A percentile compares a stretch with the other conserved stretches of the same genome.
These are phyloP conservation scores for Rhagoletis zephyria DNA, from an alignment of 1,140 invertebrate species.

Conservation along the genomic window DNA sequence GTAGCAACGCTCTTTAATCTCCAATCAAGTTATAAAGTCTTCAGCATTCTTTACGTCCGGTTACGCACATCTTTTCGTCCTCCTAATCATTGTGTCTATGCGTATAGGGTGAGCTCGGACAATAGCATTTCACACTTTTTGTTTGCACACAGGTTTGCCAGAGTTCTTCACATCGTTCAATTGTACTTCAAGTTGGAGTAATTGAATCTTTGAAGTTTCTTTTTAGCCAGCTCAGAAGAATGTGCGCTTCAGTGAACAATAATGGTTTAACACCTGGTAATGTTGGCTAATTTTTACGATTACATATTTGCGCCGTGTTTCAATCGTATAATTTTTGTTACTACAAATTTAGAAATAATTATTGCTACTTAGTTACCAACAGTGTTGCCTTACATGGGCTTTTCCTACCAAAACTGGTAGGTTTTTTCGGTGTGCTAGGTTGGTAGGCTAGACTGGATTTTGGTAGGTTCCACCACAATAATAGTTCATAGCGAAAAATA, in stretches of 20 bases:
- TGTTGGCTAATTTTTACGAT: neutral
- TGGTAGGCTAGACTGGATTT: no score
- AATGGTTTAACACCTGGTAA: neutral
- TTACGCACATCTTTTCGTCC: neutral
- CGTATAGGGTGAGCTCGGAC: neutral
- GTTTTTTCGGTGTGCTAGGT: no score
- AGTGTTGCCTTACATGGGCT: no score
- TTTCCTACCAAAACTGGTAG: no score
- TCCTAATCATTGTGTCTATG: neutral
- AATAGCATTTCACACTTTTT: slow-evolving; percentile 43
- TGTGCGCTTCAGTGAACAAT: neutral
- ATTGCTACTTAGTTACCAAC: no score
- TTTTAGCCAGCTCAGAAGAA: slow-evolving; percentile 2
- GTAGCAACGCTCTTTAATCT: slow-evolving; percentile 63
- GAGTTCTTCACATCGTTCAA: neutral
- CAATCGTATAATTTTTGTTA: no score
- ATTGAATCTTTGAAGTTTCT: slow-evolving; percentile 5
- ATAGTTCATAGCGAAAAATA: no score
- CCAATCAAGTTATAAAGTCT: slow-evolving; percentile 66
- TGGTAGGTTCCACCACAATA: no score
- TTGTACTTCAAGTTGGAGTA: slow-evolving; percentile 2
- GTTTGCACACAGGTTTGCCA: neutral
- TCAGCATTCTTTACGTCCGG: neutral
- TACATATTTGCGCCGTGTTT: no score
- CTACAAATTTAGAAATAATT: no score